Conservation (phyloP, 2,797 vertebrate genomes). For the Sphenodon punctatus region DNA sequence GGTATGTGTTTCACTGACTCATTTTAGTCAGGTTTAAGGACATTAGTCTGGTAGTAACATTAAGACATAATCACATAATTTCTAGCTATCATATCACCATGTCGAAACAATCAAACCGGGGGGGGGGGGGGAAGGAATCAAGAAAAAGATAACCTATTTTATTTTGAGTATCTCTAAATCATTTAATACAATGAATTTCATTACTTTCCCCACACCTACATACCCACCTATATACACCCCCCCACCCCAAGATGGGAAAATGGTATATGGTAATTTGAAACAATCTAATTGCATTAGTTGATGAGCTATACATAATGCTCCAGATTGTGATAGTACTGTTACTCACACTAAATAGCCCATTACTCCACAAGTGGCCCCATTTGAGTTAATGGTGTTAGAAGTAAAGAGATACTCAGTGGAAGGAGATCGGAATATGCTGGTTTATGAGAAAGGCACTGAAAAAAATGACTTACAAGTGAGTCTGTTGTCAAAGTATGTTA, state of each 20-base stretch:
- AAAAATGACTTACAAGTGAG: background rate
- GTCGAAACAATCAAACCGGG: no score
- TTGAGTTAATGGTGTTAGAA: background rate
- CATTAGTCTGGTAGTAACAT: background rate
- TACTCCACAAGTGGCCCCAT: background rate
- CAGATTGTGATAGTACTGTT: fast-evolving
- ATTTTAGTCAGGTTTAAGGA: background rate
- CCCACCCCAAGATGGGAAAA: no score
- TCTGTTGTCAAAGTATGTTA: background rate
- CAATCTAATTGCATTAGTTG: fast-evolving
- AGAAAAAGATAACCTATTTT: background rate
- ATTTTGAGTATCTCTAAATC: background rate
- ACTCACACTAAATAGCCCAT: background rate
- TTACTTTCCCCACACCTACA: background rate
- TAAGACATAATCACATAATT: background rate
- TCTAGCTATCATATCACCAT: background rate
- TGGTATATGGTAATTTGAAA: background rate
- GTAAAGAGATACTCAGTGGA: background rate
- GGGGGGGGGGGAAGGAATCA: no score
- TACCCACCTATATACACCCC: no score
- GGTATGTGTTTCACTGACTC: no score
- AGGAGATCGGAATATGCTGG: background rate
- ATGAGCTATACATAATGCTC: background rate
- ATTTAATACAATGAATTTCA: background rate
- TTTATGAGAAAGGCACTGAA: background rate